Conservation (phyloP, 2,888 invertebrate genomes). For the Pristionchus entomophagus region DNA sequence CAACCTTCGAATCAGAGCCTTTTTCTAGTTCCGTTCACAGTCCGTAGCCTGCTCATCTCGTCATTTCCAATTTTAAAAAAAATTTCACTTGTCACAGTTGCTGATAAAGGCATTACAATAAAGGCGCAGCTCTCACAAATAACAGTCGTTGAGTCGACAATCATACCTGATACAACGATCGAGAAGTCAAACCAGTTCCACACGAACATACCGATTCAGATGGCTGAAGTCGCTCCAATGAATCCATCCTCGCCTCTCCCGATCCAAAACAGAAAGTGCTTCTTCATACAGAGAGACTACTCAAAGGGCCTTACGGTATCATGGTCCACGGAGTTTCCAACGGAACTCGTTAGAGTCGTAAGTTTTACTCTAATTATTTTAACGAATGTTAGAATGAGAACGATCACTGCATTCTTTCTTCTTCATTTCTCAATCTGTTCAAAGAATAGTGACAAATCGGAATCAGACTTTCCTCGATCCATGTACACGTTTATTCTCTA, state of each 20-base stretch:
- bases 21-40: neutral
- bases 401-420: no score
- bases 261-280: neutral
- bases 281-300: conserved; percentile 47
- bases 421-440: no score
- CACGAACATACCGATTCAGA: neutral
- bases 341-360: conserved; percentile 47
- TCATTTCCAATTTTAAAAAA: neutral
- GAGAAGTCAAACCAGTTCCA: neutral
- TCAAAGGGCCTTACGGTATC: neutral
- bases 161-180: neutral
- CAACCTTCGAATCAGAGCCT: no score
- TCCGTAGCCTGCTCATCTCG: neutral
- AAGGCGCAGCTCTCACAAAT: no score
- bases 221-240: conserved; percentile 44
- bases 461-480: no score
- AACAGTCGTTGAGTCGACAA: neutral
- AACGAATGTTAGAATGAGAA: neutral
- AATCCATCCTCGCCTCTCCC: neutral
- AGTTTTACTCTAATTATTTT: neutral
- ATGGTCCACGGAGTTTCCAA: conserved; percentile 38
- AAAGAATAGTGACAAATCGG: no score
- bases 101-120: no score
- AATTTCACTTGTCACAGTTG: no score
- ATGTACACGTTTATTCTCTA: no score